Evolutionary conservation across 1,140 invertebrate species (phyloP).

Genomic region (Pantala flavescens): DNA sequence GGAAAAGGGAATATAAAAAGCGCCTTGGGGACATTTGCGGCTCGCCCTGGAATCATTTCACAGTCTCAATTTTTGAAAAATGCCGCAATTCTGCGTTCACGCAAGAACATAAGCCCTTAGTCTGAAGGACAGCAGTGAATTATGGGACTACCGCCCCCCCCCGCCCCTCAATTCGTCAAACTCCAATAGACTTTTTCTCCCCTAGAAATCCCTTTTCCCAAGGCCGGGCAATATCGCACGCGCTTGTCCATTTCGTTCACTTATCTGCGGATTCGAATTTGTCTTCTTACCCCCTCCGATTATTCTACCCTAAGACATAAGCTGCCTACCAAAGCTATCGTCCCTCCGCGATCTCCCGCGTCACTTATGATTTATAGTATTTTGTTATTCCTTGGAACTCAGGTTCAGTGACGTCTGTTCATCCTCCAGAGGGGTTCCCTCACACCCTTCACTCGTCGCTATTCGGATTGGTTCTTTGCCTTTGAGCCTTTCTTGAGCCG

Average conservation of each 20-base stretch:
- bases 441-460: no score
- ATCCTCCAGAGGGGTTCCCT: no score
- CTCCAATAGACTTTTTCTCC: background rate
- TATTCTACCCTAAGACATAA: background rate
- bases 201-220: background rate
- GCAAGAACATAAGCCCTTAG: conserved; percentile 8
- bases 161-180: background rate
- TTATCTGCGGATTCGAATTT: conserved; percentile 1
- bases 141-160: background rate
- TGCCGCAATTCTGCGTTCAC: conserved; percentile 2
- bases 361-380: background rate
- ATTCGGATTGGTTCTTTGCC: no score
- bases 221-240: background rate
- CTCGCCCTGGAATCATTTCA: background rate
- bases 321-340: background rate
- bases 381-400: background rate
- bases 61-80: conserved; percentile 3
- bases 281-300: background rate
- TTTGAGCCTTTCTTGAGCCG: no score
- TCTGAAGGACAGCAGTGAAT: background rate
- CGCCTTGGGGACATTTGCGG: background rate
- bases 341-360: background rate
- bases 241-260: background rate
- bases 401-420: no score
- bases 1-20: background rate